phyloP scores from a whole-genome alignment of 2,888 invertebrate species.

The Masnerella sp. region DNA sequence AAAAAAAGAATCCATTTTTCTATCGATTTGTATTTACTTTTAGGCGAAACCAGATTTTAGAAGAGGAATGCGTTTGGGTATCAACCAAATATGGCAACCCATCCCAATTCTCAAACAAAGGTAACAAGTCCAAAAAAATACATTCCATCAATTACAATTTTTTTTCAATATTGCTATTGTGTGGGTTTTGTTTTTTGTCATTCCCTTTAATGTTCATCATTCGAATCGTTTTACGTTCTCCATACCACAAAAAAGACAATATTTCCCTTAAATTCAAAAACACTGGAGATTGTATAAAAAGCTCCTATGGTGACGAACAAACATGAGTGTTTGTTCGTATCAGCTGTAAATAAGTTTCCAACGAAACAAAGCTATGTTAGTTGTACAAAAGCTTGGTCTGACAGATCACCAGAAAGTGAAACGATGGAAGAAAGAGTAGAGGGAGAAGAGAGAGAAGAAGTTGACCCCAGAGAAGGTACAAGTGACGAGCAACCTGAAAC shows the following conservation, averaged over 20 bases:
- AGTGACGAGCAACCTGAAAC: conserved; percentile 59
- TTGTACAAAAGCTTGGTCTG: conserved; percentile 72
- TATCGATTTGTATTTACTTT: conserved; percentile 74
- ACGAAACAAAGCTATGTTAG: conserved; percentile 49
- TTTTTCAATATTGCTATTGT: too few species aligned
- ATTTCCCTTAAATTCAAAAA: too few species aligned
- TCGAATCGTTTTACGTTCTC: too few species aligned
- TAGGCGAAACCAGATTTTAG: conserved; percentile 82
- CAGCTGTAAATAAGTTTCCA: too few species aligned
- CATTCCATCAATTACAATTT: too few species aligned
- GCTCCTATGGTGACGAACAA: too few species aligned
- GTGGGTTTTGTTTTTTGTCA: too few species aligned
- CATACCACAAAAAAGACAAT: too few species aligned
- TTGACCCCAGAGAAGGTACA: conserved; percentile 68
- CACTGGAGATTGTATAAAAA: too few species aligned
- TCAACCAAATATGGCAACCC: conserved; percentile 83
- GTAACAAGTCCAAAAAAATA: conserved; percentile 64
- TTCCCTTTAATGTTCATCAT: too few species aligned
- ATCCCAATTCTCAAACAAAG: conserved; percentile 73
- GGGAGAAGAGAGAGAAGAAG: conserved; percentile 20
- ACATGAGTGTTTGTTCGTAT: too few species aligned
- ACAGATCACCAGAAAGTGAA: conserved; percentile 69
- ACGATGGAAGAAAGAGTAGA: conserved; percentile 64
- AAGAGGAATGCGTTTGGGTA: conserved; percentile 83
- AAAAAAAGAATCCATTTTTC: not conserved